Conservation (phyloP, 2,113 vertebrate genomes). For the Xiphophorus couchianus region DNA sequence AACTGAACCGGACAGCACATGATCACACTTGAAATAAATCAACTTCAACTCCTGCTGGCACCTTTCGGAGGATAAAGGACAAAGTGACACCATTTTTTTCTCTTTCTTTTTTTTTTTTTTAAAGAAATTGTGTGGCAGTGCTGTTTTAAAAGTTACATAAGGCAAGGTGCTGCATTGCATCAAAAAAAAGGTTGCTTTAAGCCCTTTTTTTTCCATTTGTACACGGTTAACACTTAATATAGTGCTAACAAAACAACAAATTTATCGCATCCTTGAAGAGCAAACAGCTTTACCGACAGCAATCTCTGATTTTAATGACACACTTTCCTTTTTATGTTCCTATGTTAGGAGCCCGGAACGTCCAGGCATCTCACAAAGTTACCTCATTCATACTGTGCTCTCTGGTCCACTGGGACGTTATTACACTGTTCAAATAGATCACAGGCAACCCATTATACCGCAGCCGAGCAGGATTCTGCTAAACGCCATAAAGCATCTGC, state of each 20-base stretch:
- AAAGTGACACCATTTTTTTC: slow-evolving; percentile 17
- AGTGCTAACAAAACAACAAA: not conserved
- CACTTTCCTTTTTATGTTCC: not conserved
- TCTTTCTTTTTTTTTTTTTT: not conserved
- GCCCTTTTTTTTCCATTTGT: not conserved
- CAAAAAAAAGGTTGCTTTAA: slow-evolving; percentile 32
- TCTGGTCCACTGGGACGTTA: slow-evolving; percentile 60
- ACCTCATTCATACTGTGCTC: slow-evolving; percentile 37
- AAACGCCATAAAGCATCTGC: slow-evolving; percentile 40
- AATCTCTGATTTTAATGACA: slow-evolving; percentile 6
- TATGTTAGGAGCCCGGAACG: slow-evolving; percentile 21
- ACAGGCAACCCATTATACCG: slow-evolving; percentile 46
- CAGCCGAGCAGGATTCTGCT: slow-evolving; percentile 36
- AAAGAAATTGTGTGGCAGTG: slow-evolving; percentile 23
- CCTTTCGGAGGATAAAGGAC: slow-evolving; percentile 53
- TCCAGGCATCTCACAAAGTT: slow-evolving; percentile 45
- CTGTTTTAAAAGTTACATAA: slow-evolving; percentile 67
- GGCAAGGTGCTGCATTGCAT: slow-evolving; percentile 64
- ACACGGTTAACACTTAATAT: slow-evolving; percentile 1
- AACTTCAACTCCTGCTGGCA: slow-evolving; percentile 43
- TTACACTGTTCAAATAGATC: slow-evolving; percentile 69
- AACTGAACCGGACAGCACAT: slow-evolving; percentile 56
- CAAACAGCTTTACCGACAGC: slow-evolving; percentile 13
- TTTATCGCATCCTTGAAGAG: not conserved
- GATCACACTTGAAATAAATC: slow-evolving; percentile 57